A percentile compares a stretch with the other conserved stretches of the same genome.
Conservation (phyloP, 2,888 invertebrate genomes). For the Noctua janthe region DNA sequence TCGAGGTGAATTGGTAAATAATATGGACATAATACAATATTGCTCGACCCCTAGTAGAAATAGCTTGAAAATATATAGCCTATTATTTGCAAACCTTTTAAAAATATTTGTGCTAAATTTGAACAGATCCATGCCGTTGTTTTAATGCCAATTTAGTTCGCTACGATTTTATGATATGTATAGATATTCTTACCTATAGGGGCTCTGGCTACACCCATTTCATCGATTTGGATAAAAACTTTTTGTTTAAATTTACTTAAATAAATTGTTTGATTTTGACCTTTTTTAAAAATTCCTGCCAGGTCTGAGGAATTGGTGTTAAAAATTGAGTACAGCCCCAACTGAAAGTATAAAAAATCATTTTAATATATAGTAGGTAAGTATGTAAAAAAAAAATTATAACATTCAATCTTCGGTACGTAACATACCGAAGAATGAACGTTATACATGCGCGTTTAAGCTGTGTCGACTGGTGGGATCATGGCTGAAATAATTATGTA, state of each 20-base stretch:
- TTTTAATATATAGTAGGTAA: background rate
- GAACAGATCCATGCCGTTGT: background rate
- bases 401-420: no score
- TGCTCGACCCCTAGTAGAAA: no score
- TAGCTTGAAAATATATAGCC: no score
- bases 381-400: background rate
- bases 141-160: background rate
- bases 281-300: constrained; percentile 67
- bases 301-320: constrained; percentile 69
- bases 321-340: constrained; percentile 73
- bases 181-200: constrained; percentile 20
- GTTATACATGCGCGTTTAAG: background rate
- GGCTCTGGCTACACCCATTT: constrained; percentile 70
- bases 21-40: no score
- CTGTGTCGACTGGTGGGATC: background rate
- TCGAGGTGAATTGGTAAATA: no score
- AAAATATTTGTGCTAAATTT: background rate
- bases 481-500: background rate
- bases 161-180: background rate
- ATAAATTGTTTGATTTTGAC: constrained; percentile 63
- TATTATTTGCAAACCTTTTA: no score
- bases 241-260: constrained; percentile 79
- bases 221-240: constrained; percentile 78
- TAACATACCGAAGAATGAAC: background rate
- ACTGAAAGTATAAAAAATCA: constrained; percentile 65